phyloP scores from a whole-genome alignment of 2,888 invertebrate genomes.

The Neuroscelio doddi region DNA sequence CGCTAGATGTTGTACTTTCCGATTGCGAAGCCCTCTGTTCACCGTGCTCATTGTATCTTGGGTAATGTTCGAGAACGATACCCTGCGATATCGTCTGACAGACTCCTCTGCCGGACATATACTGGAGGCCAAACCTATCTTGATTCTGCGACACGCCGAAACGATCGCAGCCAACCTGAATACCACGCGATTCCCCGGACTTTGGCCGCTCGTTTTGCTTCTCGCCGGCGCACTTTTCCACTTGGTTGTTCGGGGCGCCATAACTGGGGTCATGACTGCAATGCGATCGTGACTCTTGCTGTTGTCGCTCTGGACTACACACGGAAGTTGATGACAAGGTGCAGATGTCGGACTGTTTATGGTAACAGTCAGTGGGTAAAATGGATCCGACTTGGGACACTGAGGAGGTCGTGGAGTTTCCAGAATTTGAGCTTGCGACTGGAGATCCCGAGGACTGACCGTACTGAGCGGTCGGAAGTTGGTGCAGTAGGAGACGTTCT shows the following conservation, averaged over 20 bases:
- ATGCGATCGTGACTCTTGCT: constrained; percentile 20
- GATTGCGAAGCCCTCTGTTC: constrained; percentile 37
- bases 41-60: constrained; percentile 51
- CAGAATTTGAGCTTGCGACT: constrained; percentile 49
- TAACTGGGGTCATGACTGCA: no score
- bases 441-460: constrained; percentile 53
- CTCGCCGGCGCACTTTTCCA: constrained; percentile 22
- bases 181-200: constrained; percentile 46
- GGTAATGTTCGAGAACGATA: constrained; percentile 50
- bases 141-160: constrained; percentile 53
- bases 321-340: constrained; percentile 26
- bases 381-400: constrained; percentile 50
- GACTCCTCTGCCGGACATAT: constrained; percentile 35
- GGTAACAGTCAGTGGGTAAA: constrained; percentile 72
- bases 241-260: constrained; percentile 1
- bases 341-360: constrained; percentile 71
- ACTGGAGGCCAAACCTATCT: constrained; percentile 51
- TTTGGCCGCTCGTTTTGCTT: constrained; percentile 55
- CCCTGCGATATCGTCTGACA: constrained; percentile 48
- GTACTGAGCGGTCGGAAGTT: constrained; percentile 67
- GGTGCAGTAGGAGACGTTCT: constrained; percentile 71
- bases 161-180: constrained; percentile 53
- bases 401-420: constrained; percentile 42
- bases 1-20: constrained; percentile 22
- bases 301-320: constrained; percentile 15